phyloP scores from a whole-genome alignment of 1,140 invertebrate genomes.

The Drosophila tani region DNA sequence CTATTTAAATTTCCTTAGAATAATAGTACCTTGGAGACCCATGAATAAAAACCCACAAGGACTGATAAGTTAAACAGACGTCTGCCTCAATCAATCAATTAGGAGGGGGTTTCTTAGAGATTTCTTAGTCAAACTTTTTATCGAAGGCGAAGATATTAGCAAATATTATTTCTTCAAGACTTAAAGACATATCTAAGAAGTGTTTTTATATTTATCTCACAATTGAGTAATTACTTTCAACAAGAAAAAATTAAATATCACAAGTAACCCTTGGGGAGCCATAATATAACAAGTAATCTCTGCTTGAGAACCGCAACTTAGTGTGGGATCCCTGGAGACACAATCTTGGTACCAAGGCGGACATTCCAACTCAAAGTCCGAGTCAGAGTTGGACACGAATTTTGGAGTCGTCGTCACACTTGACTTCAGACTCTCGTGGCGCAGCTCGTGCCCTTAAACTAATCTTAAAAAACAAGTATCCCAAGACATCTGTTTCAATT shows the following conservation, averaged over 20 bases:
- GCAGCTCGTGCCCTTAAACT: slow-evolving; percentile 2
- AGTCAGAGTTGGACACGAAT: slow-evolving; percentile 3
- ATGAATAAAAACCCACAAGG: slow-evolving; percentile 4
- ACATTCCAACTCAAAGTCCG: slow-evolving; percentile 5
- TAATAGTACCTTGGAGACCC: slow-evolving; percentile 11
- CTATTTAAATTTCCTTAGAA: neutral
- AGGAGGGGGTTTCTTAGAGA: no score
- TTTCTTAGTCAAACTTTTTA: neutral
- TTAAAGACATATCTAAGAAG: neutral
- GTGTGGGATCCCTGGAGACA: slow-evolving; percentile 10
- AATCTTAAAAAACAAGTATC: slow-evolving; percentile 33
- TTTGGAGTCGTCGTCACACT: neutral
- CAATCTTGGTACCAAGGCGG: slow-evolving; percentile 8
- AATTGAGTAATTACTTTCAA: slow-evolving; percentile 4
- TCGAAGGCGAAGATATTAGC: neutral
- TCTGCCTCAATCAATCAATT: neutral
- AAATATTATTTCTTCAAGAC: neutral
- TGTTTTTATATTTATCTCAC: neutral
- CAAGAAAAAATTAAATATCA: slow-evolving; percentile 4
- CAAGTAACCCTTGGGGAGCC: slow-evolving; percentile 8
- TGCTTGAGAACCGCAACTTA: neutral
- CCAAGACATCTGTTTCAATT: slow-evolving; percentile 45
- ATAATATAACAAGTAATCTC: slow-evolving; percentile 2
- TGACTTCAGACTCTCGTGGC: slow-evolving; percentile 1
- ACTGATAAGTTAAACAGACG: neutral